Evolutionary conservation across 2,888 invertebrate species (phyloP), one percentile per base, ranked within the genome.

Genomic region (Emmelina monodactyla): DNA sequence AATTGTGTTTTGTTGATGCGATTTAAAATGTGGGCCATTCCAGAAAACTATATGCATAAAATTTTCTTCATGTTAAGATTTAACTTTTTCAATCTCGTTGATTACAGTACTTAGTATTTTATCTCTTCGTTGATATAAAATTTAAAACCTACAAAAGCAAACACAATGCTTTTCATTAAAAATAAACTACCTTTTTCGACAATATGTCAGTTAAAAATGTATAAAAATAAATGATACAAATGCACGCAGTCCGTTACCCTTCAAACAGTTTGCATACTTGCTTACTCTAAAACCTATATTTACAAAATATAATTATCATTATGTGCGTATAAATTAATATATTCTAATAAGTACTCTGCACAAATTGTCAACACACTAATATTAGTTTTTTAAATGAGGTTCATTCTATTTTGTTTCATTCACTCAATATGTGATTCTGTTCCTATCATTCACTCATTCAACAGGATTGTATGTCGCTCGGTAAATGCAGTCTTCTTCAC

Each of bases 261-360:
- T 56, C 49, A 55, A 50, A 51, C 56, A 52, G 51, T 49, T 46
- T 45, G 49, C 55, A 42, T 48, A 37, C n/a, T 3, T n/a, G 3
- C 47, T 48, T 50, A 45, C 46, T 29, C 33, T 67, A 68, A 44
- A 40, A 35, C 25, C 68, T 75, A 75, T 79, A 79, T 79, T 62
- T 79, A 78, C 78, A 75, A 35, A 56, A 59, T n/a, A 67, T 68
- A 58, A 47, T 47, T 67, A 63, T 66, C 60, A 53, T 69, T 70
- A 72, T 51, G 54, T 58, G 66, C 59, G 60, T 66, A 78, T 79
- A 78, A 78, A 78, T 78, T 76, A 79, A 71, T 76, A 75, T 69
- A 69, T 62, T 61, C 79, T 79, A 79, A 65, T 79, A 79, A 79
- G 79, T 79, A 79, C 79, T 75, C 73, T 78, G 78, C 78, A 75